phyloP scores from a whole-genome alignment of 2,797 vertebrate genomes.

The Chiroxiphia lanceolata region DNA sequence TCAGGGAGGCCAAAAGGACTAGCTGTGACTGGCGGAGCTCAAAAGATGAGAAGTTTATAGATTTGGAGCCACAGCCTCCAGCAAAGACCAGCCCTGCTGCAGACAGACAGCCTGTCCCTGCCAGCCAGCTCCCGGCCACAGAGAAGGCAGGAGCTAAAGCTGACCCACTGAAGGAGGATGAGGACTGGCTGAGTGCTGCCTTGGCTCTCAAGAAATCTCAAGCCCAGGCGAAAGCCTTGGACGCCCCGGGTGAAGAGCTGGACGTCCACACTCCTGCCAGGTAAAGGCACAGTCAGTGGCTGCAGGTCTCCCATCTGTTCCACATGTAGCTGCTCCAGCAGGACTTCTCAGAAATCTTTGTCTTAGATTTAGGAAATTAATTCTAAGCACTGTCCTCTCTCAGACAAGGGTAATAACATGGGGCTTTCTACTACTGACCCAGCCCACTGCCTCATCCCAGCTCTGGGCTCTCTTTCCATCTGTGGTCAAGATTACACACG shows the following conservation, averaged over 20 bases:
- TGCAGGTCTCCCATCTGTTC: fast-evolving
- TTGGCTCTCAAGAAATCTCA: constrained; percentile 80
- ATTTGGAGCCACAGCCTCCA: background rate
- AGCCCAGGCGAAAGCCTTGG: constrained; percentile 17
- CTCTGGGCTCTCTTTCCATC: background rate
- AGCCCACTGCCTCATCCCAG: background rate
- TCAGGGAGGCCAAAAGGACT: background rate
- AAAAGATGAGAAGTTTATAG: constrained; percentile 71
- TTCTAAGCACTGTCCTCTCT: background rate
- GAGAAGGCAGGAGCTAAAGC: background rate
- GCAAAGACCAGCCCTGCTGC: background rate
- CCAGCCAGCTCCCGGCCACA: background rate
- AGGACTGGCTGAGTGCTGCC: constrained; percentile 82
- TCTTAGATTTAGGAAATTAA: background rate
- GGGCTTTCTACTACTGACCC: background rate
- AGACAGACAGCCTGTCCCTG: background rate
- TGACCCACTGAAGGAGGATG: background rate
- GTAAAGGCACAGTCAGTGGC: background rate
- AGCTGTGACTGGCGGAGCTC: constrained; percentile 86
- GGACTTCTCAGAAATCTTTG: background rate
- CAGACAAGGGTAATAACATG: fast-evolving
- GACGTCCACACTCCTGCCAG: constrained; percentile 8
- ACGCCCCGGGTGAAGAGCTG: constrained; percentile 18
- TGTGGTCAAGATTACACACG: too few relatives aligned
- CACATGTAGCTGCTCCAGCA: background rate